Base-by-base conservation (phyloP, 2,797 vertebrate species). In the Furcifer pardalis region DNA sequence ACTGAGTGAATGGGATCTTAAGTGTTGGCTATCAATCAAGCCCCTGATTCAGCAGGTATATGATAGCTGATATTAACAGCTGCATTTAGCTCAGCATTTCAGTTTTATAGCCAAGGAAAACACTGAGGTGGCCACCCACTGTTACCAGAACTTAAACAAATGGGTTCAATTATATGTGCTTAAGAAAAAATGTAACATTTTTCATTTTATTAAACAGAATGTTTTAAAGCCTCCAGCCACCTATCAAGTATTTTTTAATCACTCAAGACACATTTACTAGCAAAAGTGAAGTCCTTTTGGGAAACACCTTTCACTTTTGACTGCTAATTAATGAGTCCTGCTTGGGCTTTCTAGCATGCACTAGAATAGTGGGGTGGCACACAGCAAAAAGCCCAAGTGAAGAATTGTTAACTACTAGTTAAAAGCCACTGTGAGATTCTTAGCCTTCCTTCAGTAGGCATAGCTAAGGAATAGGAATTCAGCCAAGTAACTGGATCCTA, bases 281-380 rank as follows among this genome's bases (percentile, higher is more conserved):
- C 65, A 75, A 87, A 93, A 86, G 21, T 84, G 91, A 92, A 92
- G 88, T 86, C 82, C 90, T 87, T 90, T 89, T 92, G 91, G 91
- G 88, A 90, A 87, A 0, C 0, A 73, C 86, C 85, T 82, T 86
- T 7, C 1, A 49, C 46, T 56, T 56, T 56, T 21, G 15, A 17
- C 52, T 17, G 52, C 15, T 21, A 56, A 15, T 19, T 56, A 56
- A 56, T 56, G 52, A 21, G 52, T 56, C 52, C 52, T 56, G 13
- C 15, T 56, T 56, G 52, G 52, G 21, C 19, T 56, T 56, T 56
- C 12, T 21, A 19, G 52, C 19, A 4, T 56, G 21, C 6, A 19
- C 19, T 56, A 56, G 21, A 4, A 15, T 19, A 19, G 10, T 56
- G 52, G 52, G 52, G 52, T 56, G 52, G 15, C 21, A 15, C 1